Evolutionary conservation across 1,140 invertebrate species (phyloP), one percentile per base, ranked within the genome.

Genomic region (Magallana gigas): DNA sequence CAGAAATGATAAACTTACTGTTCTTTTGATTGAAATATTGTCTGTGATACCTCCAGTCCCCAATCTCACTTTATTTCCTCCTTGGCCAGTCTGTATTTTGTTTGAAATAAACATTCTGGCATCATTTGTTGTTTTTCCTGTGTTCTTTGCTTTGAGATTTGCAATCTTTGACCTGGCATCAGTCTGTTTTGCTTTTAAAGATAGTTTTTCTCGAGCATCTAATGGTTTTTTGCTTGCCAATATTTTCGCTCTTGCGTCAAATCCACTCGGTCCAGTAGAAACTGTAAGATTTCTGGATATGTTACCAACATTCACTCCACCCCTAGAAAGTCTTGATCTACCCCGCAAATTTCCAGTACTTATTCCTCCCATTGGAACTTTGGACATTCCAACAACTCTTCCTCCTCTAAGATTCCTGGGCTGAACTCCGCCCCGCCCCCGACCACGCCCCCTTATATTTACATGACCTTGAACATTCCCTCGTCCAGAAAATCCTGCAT

Each of bases 131-230:
- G 18, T 23, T 8, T 29, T 23, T 9, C 68, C 68, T 29, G 36
- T 59, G 48, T 68, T 81, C 18, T 85, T 57, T 81, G 96, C 95
- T 91, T 97, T 96, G 90, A 97, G 96, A 87, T 96, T 95, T 87
- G 97, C 96, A 76, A 97, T 96, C 94, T 96, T 97, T 64, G 96
- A 95, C 1, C 97, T 94, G 16, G 97, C 97, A 95, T 97, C 97
- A 8, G 84, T n/a, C 11, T 81, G 87, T 80, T 92, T 90, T 7
- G 57, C 64, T 76, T 90, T 91, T 59, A 81, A 82, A 12, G 64
- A 68, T 11, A 92, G 71, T 89, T 88, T 90, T 29, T 91, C 89
- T 57, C 91, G 57, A 9, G 91, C 91, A 91, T 92, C 91, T 82
- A 48, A 6, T 57, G 83, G 86, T 18, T 59, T 68, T 18, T 88